These are phyloP conservation scores for Clivina fossor DNA, from an alignment of 2,888 invertebrate species.

Conservation along the genomic window DNA sequence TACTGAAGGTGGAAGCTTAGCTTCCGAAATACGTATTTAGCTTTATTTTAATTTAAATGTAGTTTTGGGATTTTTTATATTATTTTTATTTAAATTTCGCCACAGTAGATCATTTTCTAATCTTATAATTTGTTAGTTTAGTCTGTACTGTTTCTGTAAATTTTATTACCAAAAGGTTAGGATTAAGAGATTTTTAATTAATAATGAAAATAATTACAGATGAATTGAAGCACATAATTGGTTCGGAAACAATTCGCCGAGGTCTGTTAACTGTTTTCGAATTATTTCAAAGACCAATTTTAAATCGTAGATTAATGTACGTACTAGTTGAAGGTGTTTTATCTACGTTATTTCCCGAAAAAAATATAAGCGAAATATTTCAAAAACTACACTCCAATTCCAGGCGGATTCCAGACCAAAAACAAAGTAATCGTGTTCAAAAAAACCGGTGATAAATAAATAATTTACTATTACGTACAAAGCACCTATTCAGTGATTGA, in stretches of 20 bases:
- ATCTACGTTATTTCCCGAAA: constrained; percentile 77
- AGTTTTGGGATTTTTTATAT: no score
- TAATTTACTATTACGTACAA: no score
- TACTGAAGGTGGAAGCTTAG: no score
- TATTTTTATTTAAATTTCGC: no score
- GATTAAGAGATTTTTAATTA: no score
- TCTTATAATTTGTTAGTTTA: no score
- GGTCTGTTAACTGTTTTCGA: constrained; percentile 84
- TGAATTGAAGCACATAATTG: constrained; percentile 86
- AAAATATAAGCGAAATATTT: constrained; percentile 71
- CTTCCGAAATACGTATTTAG: no score
- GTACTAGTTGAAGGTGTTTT: constrained; percentile 82
- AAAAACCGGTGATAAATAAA: constrained; percentile 16
- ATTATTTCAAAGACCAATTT: constrained; percentile 80
- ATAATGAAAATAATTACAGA: constrained; percentile 60
- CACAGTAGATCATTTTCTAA: no score
- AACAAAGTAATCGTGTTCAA: constrained; percentile 10
- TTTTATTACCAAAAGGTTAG: no score
- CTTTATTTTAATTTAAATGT: no score
- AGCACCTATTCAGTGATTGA: no score
- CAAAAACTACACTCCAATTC: constrained; percentile 72
- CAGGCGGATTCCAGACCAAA: constrained; percentile 46
- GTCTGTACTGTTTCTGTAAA: no score
- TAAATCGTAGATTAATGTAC: constrained; percentile 81
- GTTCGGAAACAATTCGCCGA: constrained; percentile 81